Base-by-base conservation (phyloP, 2,888 invertebrate genomes). In the Aricia artaxerxes region DNA sequence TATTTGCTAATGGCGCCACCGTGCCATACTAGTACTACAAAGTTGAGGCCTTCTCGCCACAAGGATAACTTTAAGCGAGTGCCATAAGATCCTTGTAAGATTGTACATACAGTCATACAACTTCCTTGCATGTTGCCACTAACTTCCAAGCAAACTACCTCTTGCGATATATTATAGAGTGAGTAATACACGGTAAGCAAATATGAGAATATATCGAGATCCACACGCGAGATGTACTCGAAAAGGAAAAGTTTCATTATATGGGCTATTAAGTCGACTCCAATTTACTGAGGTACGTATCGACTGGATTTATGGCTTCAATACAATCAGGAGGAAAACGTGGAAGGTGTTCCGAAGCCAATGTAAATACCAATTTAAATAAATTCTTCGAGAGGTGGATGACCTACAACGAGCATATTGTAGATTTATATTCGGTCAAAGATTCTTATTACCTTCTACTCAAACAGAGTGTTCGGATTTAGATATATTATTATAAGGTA, bases 271-370 rank as follows among this genome's bases (percentile, higher is more conserved):
- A 88, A 85, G 84, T 85, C 82, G 75, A 82, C 81, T 83, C 78
- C 78, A 83, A 84, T 83, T 86, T 85, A 83, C 82, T 81, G 81
- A 81, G 81, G 79, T 81, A 69, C 84, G 87, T 86, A 88, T 87
- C 87, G 88, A 83, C 85, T 83, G 85, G 86, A 91, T 91, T 90
- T 91, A 91, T 88, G 84, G 87, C 84, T 81, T 82, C 87, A 87
- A 88, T 89, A 89, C 88, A 88, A 90, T 90, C 85, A 85, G 84
- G 84, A 82, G 83, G 82, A 84, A 83, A 84, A 86, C 85, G 85
- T 76, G 76, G 76, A 75, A 80, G 79, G 77, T 78, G 73, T 44
- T 40, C 69, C 31, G 11, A 75, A 61, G 73, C 53, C 16, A 57
- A 57, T 53, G 75, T 57, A 49, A 76, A 76, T 76, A 35, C 44